Evolutionary conservation across 1,140 invertebrate genomes (phyloP), one percentile per base, ranked within the genome.

Genomic region (Solen grandis): DNA sequence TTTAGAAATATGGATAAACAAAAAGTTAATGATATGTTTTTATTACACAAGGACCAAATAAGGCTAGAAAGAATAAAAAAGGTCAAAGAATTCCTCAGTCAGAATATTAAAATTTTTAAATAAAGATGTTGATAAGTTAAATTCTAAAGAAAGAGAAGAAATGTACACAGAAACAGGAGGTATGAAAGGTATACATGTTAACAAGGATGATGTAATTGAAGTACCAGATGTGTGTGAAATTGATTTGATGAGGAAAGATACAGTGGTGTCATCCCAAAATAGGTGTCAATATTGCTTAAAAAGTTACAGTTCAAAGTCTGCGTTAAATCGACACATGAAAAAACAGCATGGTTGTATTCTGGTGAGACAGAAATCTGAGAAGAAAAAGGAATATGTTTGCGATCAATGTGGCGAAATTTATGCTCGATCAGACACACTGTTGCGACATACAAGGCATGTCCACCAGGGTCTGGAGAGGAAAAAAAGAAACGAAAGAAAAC

Each of bases 321-420:
- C 14, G 2, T 36, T 33, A 63, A 27, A 66, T 27, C 38, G n/a
- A 13, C 62, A 66, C 22, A 41, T 41, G 13, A 46, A 66, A 66
- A 22, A 25, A 14, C n/a, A n/a, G 25, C 62, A 66, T 46, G 36
- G 50, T 41, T 41, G 50, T 66, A 66, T 41, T 41, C 62, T 41
- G 2, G n/a, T 25, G 1, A 38, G 50, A 8, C 16, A 38, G 29
- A 66, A 66, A 41, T 14, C 31, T 2, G 50, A 46, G 19, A 25
- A 25, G 14, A 14, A 46, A 5, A 4, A 4, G 1, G 3, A 2
- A 46, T 2, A 2, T n/a, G 5, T 16, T 5, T 66, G 62, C 29
- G 62, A 66, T 29, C 38, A 41, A 5, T 66, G 62, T 66, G 62
- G 62, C 13, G 19, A 14, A 10, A 27, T 66, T 38, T 66, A 41